Evolutionary conservation across 2,797 vertebrate genomes (phyloP).

Genomic region (Scomberomorus guttatus): DNA sequence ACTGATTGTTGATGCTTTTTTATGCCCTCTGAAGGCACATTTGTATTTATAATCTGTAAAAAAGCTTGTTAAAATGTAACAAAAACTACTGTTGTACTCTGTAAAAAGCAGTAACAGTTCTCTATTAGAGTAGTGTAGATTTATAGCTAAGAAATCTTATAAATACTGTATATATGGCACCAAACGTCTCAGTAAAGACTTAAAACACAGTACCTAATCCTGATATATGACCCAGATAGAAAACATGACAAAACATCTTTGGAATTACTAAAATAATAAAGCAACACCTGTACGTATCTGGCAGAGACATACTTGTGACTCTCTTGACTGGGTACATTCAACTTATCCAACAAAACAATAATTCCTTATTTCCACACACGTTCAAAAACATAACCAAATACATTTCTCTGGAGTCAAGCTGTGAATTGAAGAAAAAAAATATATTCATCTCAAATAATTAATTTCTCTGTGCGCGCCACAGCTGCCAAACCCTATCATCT

Average conservation of each 20-base stretch:
- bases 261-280: constrained; percentile 6
- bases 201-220: neutral
- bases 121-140: constrained; percentile 8
- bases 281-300: constrained; percentile 12
- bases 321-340: neutral
- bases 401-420: constrained; percentile 2
- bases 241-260: constrained; percentile 26
- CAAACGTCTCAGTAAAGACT: constrained; percentile 1
- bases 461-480: constrained; percentile 29
- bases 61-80: constrained; percentile 12
- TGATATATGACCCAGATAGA: neutral
- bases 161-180: constrained; percentile 47
- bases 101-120: constrained; percentile 3
- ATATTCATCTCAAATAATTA: constrained; percentile 31
- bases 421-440: neutral
- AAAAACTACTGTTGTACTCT: constrained; percentile 20
- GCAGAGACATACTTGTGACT: neutral
- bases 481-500: neutral
- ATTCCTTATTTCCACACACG: constrained; percentile 3
- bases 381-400: constrained; percentile 13
- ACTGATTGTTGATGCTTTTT: neutral
- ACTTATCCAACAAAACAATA: constrained; percentile 9
- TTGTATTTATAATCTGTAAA: constrained; percentile 18
- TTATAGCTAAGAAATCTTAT: constrained; percentile 3
- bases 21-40: constrained; percentile 48